These are phyloP conservation scores for Melitaea cinxia DNA, from an alignment of 1,140 invertebrate species.

Conservation along the genomic window DNA sequence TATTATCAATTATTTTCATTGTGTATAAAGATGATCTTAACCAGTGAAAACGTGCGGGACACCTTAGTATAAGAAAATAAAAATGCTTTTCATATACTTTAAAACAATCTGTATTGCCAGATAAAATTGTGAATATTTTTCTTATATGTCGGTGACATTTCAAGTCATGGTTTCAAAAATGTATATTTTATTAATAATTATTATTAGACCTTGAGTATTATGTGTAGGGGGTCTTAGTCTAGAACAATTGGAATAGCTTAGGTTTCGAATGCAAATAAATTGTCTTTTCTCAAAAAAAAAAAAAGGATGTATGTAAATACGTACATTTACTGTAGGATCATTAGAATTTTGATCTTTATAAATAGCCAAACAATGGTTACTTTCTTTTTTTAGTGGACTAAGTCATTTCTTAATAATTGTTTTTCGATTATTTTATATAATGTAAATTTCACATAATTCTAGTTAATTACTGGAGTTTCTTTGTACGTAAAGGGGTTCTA, in stretches of 20 bases:
- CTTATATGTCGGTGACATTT: constrained; percentile 79
- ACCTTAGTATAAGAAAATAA: constrained; percentile 74
- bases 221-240: constrained; percentile 67
- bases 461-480: constrained; percentile 71
- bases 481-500: constrained; percentile 76
- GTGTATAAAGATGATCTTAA: constrained; percentile 70
- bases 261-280: constrained; percentile 60
- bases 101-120: constrained; percentile 80
- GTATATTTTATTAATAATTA: constrained; percentile 70
- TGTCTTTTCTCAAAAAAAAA: constrained; percentile 59
- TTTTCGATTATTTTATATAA: constrained; percentile 70
- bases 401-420: constrained; percentile 67
- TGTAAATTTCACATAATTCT: constrained; percentile 70
- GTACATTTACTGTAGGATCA: constrained; percentile 76
- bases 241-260: constrained; percentile 58
- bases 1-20: constrained; percentile 79
- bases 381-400: constrained; percentile 73
- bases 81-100: constrained; percentile 73
- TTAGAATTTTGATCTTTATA: constrained; percentile 67
- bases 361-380: constrained; percentile 64
- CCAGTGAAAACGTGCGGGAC: constrained; percentile 71
- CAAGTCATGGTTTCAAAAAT: constrained; percentile 72
- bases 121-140: constrained; percentile 81
- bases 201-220: constrained; percentile 77
- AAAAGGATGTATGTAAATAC: constrained; percentile 71